Percentiles rank a stretch among this genome's conserved stretches.
Conservation (phyloP, 2,113 vertebrate species). For the Scomber scombrus region DNA sequence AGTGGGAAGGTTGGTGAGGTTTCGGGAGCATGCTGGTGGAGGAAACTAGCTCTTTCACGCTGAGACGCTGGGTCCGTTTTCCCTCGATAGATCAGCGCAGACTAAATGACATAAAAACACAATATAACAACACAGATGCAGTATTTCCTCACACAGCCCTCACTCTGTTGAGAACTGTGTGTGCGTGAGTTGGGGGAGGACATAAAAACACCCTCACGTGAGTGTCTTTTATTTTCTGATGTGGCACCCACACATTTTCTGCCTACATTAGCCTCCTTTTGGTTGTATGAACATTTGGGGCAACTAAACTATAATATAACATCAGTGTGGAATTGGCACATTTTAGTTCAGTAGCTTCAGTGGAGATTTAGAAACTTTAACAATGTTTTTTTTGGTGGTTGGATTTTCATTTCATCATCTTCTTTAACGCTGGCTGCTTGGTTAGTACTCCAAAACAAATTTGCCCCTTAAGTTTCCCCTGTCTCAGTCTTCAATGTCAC, state of each 20-base stretch:
- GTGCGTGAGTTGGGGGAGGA: not conserved
- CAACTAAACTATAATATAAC: not conserved
- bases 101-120: not conserved
- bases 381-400: not conserved
- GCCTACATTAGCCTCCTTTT: not conserved
- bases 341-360: conserved; percentile 1
- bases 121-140: conserved; percentile 12
- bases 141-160: conserved; percentile 14
- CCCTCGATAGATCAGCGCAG: conserved; percentile 4
- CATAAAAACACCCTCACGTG: not conserved
- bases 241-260: not conserved
- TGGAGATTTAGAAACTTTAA: conserved; percentile 9
- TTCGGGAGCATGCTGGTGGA: conserved; percentile 95
- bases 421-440: conserved; percentile 6
- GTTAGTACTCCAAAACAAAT: not conserved
- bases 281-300: not conserved
- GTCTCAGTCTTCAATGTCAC: conserved; percentile 17
- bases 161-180: conserved; percentile 2
- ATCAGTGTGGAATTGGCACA: not conserved
- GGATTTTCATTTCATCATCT: conserved; percentile 5
- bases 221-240: conserved; percentile 19
- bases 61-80: conserved; percentile 76
- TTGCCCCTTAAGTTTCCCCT: not conserved
- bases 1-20: conserved; percentile 99
- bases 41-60: conserved; percentile 97